Conservation (phyloP, 92 coral and sea anemone genomes). For the Palythoa grandis region DNA sequence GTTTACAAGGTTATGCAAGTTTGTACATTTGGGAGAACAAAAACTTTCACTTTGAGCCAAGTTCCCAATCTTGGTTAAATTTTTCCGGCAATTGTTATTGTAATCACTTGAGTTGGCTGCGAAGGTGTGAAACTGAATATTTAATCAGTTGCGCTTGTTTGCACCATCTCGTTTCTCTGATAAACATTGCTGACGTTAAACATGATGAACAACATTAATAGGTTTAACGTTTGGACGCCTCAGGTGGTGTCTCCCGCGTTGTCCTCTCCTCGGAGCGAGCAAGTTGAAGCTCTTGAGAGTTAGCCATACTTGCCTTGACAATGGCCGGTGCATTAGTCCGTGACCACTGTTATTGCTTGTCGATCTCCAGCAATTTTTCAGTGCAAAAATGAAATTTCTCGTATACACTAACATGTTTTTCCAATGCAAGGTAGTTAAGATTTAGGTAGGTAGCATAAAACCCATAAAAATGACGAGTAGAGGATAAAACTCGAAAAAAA, state of each 20-base stretch:
- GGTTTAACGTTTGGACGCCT: neutral
- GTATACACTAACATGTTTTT: neutral
- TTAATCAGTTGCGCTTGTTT: neutral
- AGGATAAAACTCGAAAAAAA: neutral
- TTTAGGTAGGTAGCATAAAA: neutral
- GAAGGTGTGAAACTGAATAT: neutral
- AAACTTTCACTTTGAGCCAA: too few relatives aligned
- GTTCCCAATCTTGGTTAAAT: neutral
- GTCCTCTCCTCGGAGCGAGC: slow-evolving; percentile 2
- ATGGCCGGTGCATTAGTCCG: neutral
- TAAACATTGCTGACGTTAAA: neutral
- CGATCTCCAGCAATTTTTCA: neutral
- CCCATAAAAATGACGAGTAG: neutral
- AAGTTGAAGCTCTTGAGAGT: neutral
- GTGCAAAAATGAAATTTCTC: neutral
- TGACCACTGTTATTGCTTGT: neutral
- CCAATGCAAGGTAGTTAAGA: neutral
- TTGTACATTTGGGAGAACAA: too few relatives aligned
- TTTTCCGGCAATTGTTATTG: neutral
- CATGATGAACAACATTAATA: neutral
- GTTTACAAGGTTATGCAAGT: too few relatives aligned
- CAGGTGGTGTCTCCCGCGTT: neutral
- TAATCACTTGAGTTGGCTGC: neutral
- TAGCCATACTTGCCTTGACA: neutral
- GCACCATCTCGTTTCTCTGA: slow-evolving; percentile 2